Evolutionary conservation across 2,797 vertebrate species (phyloP), one percentile per base, ranked within the genome.

Genomic region (Bovichtus diacanthus): DNA sequence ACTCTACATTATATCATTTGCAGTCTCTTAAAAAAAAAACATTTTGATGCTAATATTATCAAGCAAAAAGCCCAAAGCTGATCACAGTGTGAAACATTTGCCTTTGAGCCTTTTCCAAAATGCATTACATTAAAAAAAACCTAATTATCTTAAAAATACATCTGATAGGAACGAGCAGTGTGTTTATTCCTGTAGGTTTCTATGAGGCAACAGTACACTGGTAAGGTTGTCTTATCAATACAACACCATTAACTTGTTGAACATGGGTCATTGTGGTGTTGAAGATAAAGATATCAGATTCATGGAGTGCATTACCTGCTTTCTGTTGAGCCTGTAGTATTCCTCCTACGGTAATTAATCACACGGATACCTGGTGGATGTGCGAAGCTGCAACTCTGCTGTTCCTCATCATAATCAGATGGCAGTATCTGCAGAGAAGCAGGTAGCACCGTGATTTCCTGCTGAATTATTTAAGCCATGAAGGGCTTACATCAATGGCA

Each of bases 381-480:
- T 39, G 29, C 49, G 76, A 0, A 60, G 84, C 81, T 74, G 29
- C 63, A 76, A 41, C 36, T 39, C 68, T 43, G 78, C 67, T 72
- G 7, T 50, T 71, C 31, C 53, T 72, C 56, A 49, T 88, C 53
- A 67, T 63, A 65, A 85, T 84, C 73, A 83, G 71, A 84, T 67
- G 43, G 36, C 78, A 76, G 67, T 78, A 86, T 90, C 83, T 86
- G 81, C 78, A 83, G 71, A 76, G 66, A 85, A 82, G 87, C 87
- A 87, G 89, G 87, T 87, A 77, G 85, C 44, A 39, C 77, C 19
- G 27, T 83, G 83, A 87, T 88, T 88, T 83, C 76, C 78, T 79
- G 55, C 82, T 93, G 85, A 95, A 94, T 93, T 90, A 94, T 95
- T 95, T 87, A 95, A 87, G 71, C 56, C 49, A 56, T 76, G 74